phyloP scores from a whole-genome alignment of 2,113 vertebrate species.

The Morone chrysops region DNA sequence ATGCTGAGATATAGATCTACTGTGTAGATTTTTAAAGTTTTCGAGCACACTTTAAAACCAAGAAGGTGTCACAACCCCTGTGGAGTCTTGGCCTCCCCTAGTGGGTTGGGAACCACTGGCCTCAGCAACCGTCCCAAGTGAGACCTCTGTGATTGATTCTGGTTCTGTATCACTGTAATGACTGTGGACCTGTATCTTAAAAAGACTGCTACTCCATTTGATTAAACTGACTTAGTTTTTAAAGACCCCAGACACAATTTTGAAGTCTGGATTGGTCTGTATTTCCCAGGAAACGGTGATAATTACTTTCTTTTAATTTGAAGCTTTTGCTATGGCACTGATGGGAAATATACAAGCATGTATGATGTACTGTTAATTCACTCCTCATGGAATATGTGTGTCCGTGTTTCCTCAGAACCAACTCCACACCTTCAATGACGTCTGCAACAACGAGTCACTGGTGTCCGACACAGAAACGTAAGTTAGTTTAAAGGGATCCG shows the following conservation, averaged over 20 bases:
- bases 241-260: background rate
- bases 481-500: conserved; percentile 74
- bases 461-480: conserved; percentile 99
- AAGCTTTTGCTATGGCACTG: background rate
- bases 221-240: background rate
- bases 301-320: conserved; percentile 2
- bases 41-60: too few species aligned
- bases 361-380: background rate
- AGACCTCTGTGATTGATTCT: background rate
- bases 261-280: background rate
- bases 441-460: conserved; percentile 99
- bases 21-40: too few species aligned
- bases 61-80: too few species aligned
- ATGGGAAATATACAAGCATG: background rate
- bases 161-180: background rate
- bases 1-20: too few species aligned
- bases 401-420: conserved; percentile 90
- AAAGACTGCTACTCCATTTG: background rate
- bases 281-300: background rate
- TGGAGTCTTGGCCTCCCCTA: too few species aligned
- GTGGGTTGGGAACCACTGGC: too few species aligned
- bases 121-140: background rate
- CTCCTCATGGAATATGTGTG: background rate
- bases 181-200: too few species aligned
- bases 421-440: conserved; percentile 99